phyloP scores from a whole-genome alignment of 2,113 vertebrate genomes.

The Myxocyprinus asiaticus region DNA sequence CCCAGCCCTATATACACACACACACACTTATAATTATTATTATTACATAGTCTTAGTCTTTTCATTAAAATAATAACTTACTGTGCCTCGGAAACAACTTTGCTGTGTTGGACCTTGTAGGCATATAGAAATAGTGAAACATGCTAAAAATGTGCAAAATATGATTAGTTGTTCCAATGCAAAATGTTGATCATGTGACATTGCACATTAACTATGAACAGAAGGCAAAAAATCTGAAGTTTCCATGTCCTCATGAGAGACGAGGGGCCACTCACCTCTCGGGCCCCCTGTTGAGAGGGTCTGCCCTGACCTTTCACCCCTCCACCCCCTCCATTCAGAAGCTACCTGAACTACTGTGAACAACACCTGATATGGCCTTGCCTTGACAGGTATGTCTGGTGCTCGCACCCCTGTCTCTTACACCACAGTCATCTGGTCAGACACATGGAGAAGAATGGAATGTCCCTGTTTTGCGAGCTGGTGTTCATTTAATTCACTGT shows the following conservation, averaged over 20 bases:
- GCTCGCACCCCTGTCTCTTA: background rate
- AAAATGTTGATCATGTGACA: too few species aligned
- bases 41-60: too few species aligned
- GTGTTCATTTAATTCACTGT: conserved; percentile 40
- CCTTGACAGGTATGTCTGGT: conserved; percentile 44
- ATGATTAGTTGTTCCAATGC: too few species aligned
- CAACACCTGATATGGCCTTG: conserved; percentile 40
- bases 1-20: too few species aligned
- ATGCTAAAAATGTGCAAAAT: too few species aligned
- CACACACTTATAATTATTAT: too few species aligned
- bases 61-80: too few species aligned
- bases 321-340: conserved; percentile 26
- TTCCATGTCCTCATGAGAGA: background rate
- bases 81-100: too few species aligned
- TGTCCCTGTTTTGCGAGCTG: conserved; percentile 11
- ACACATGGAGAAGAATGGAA: conserved; percentile 22
- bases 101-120: too few species aligned
- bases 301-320: conserved; percentile 14
- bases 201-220: background rate
- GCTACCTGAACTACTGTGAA: conserved; percentile 48
- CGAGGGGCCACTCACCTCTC: conserved; percentile 4
- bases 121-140: too few species aligned
- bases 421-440: conserved; percentile 24
- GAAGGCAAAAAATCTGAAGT: conserved; percentile 3
- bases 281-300: conserved; percentile 19